A percentile compares a stretch with the other conserved stretches of the same genome.
phyloP scores from a whole-genome alignment of 2,113 vertebrate genomes.

The Felis catus region DNA sequence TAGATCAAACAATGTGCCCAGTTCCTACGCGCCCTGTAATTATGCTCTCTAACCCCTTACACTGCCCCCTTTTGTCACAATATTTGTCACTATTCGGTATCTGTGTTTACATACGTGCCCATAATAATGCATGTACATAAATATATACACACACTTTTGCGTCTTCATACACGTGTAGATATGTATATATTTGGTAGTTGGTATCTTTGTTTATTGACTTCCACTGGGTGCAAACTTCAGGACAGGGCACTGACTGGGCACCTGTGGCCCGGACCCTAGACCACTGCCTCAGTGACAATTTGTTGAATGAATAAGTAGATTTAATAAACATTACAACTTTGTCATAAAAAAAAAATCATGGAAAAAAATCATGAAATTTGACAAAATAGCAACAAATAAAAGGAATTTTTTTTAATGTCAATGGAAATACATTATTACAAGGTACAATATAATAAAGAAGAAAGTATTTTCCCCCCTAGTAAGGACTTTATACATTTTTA shows the following conservation, averaged over 20 bases:
- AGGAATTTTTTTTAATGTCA: neutral
- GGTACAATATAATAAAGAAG: slow-evolving; percentile 33
- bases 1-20: neutral
- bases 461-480: neutral
- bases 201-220: neutral
- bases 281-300: neutral
- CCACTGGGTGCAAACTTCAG: neutral
- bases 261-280: neutral
- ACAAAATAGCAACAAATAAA: slow-evolving; percentile 44
- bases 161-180: neutral
- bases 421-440: neutral
- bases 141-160: neutral
- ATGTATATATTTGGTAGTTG: neutral
- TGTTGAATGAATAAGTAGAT: neutral
- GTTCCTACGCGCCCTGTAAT: too few species aligned
- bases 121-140: neutral
- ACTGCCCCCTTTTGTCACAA: neutral
- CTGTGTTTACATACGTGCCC: neutral
- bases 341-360: neutral
- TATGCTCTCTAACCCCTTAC: neutral
- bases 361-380: neutral
- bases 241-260: neutral
- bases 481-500: slow-evolving; percentile 29
- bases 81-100: neutral
- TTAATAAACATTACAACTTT: neutral